These are phyloP conservation scores for Phataginus tetradactyla DNA, from an alignment of 2,797 vertebrate genomes.

Conservation along the genomic window DNA sequence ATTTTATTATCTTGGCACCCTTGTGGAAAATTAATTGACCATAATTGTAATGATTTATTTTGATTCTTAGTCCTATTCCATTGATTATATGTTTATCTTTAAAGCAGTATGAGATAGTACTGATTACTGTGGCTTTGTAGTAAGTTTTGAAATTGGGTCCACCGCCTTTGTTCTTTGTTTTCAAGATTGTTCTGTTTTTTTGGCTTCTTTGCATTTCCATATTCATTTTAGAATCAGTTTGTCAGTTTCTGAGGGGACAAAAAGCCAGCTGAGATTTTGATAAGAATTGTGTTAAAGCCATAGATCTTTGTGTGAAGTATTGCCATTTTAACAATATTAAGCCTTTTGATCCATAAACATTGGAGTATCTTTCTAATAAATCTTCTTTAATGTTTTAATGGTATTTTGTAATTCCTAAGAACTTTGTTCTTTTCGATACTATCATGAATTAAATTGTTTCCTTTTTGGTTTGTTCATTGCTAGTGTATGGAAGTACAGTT, in stretches of 20 bases:
- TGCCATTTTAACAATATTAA: not conserved
- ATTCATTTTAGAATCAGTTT: constrained; percentile 34
- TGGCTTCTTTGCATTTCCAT: constrained; percentile 19
- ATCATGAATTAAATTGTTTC: not conserved
- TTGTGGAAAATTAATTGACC: constrained; percentile 31
- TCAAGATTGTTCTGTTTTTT: not conserved
- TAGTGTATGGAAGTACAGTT: not conserved
- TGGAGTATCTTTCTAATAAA: not conserved
- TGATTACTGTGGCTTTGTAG: not conserved
- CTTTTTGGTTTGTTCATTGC: not conserved
- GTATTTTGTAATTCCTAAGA: not conserved
- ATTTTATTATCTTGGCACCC: not conserved
- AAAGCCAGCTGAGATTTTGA: constrained; percentile 1
- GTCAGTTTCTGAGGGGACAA: not conserved
- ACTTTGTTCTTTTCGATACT: not conserved
- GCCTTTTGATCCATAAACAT: not conserved
- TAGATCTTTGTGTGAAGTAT: not conserved
- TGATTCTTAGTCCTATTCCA: not conserved
- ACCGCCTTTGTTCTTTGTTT: not conserved
- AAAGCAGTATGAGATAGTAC: not conserved
- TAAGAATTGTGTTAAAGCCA: not conserved
- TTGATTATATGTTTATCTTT: not conserved
- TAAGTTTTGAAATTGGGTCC: constrained; percentile 20
- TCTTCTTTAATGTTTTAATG: not conserved
- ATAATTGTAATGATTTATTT: constrained; percentile 10